phyloP scores from a whole-genome alignment of 2,797 vertebrate species.

The Ambastaia sidthimunki region DNA sequence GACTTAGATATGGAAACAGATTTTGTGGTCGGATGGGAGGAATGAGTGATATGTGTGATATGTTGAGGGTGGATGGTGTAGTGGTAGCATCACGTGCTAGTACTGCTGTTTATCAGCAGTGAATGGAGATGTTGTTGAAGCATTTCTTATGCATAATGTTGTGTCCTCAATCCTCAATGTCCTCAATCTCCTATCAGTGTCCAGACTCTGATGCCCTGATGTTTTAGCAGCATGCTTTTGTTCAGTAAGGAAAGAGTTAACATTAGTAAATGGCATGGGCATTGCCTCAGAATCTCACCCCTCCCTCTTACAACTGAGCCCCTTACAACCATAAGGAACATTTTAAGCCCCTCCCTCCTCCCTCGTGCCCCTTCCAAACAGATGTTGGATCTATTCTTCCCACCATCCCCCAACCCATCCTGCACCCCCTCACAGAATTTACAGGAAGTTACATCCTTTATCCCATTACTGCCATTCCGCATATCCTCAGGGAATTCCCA shows the following conservation, averaged over 20 bases:
- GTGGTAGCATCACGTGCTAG: background rate
- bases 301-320: background rate
- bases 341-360: background rate
- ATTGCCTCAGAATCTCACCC: background rate
- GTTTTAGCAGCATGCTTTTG: background rate
- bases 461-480: background rate
- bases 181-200: background rate
- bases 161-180: too few species aligned
- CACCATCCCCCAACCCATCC: conserved; percentile 1
- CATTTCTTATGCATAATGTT: too few species aligned
- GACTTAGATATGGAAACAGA: too few species aligned
- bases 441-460: conserved; percentile 15
- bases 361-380: conserved; percentile 16
- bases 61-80: background rate
- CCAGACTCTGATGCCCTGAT: background rate
- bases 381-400: conserved; percentile 37
- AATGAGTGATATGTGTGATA: background rate
- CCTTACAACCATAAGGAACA: conserved; percentile 19
- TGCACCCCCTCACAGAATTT: conserved; percentile 1
- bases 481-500: conserved; percentile 38
- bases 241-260: background rate
- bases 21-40: too few species aligned
- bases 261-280: background rate
- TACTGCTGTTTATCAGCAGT: too few species aligned
- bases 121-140: too few species aligned